Evolutionary conservation across 1,140 invertebrate genomes (phyloP), one percentile per base, ranked within the genome.

Genomic region (Bradysia coprophila): DNA sequence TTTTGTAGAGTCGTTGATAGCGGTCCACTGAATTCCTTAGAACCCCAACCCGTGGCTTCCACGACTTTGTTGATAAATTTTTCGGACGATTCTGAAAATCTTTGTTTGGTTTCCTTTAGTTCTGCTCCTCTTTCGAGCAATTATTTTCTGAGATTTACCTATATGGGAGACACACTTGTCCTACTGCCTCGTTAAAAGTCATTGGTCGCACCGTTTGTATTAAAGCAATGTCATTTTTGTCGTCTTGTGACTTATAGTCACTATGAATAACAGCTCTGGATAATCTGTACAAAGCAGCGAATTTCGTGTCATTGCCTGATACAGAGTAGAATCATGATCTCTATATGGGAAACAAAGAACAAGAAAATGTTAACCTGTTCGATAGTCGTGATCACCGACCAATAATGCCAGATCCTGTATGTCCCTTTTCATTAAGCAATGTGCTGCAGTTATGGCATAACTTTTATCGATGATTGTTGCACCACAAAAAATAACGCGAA

Each of bases 321-420:
- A 4, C 18, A 11, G 10, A 38, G 21, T 5, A 18, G 21, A 38
- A 19, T 20, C 18, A 38, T 18, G 10, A 38, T 38, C 6, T 5
- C 13, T 38, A 11, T 36, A 16, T 8, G 24, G 6, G 13, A 28
- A 36, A n/a, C 36, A 20, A 5, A 18, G 11, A 18, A 18, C 2
- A 19, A 20, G 4, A 18, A 20, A 16, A 18, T 18, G 18, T 16
- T 20, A 20, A 38, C 36, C 9, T 18, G 9, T 18, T 6, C 36
- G 3, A 38, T 38, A 38, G 23, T 39, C 38, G 23, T 39, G 38
- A 18, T 39, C 38, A 11, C 38, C 38, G 16, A 39, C 38, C 21
- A 39, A 21, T n/a, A 39, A 13, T 13, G 11, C 38, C 20, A 23
- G 13, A 21, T 16, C 21, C 8, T 20, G 11, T 22, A 18, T 4